phyloP scores from a whole-genome alignment of 2,888 invertebrate species.

The Hermaeophaga mercurialis region DNA sequence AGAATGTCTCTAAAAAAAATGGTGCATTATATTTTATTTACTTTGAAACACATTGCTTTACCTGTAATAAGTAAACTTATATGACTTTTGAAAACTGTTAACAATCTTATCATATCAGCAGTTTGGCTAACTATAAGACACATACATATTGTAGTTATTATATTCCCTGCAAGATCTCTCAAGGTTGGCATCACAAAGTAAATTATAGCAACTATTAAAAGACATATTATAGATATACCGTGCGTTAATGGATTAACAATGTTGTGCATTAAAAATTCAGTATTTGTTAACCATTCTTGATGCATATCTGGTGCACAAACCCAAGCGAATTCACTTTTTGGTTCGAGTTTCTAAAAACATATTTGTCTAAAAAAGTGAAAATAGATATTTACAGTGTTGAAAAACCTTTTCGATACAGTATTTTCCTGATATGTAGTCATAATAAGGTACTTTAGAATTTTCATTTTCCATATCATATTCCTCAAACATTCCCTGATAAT shows the following conservation, averaged over 20 bases:
- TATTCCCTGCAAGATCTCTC: constrained; percentile 82
- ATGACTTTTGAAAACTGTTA: constrained; percentile 80
- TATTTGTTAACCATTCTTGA: constrained; percentile 71
- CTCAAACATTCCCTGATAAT: constrained; percentile 59
- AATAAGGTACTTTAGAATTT: constrained; percentile 62
- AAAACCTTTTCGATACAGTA: constrained; percentile 82
- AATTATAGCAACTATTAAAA: constrained; percentile 74
- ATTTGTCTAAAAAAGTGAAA: constrained; percentile 34
- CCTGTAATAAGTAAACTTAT: constrained; percentile 81
- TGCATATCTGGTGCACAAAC: constrained; percentile 75
- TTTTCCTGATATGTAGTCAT: constrained; percentile 75
- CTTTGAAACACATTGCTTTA: constrained; percentile 51
- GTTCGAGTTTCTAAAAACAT: constrained; percentile 43
- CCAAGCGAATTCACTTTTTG: constrained; percentile 70
- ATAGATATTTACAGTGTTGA: not conserved
- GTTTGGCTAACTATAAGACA: constrained; percentile 79
- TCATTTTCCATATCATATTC: constrained; percentile 56
- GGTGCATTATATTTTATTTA: not conserved
- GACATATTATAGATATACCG: constrained; percentile 71
- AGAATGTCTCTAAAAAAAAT: constrained; percentile 74
- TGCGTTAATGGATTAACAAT: constrained; percentile 79
- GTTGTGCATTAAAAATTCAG: constrained; percentile 74
- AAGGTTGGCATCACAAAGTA: constrained; percentile 84
- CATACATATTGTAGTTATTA: constrained; percentile 79
- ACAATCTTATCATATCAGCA: constrained; percentile 77